Evolutionary conservation across 2,113 vertebrate genomes (phyloP), one percentile per base, ranked within the genome.

Genomic region (Dipodomys ordii): DNA sequence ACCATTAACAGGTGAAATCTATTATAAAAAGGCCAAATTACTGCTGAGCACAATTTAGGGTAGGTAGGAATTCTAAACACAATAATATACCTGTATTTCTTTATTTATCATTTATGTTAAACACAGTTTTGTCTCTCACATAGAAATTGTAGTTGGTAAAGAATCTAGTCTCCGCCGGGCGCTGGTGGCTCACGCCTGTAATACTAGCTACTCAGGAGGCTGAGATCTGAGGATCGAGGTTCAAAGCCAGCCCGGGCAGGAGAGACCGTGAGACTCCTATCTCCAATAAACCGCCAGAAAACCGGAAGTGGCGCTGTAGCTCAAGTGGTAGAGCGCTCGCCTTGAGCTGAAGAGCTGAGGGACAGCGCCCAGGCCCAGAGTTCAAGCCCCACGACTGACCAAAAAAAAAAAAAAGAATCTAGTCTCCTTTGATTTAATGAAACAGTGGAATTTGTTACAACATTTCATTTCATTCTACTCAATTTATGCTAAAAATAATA

Each of bases 401-500:
- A 35, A 35, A 35, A 35, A 35, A 35, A 35, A 35, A 35, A 35
- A 35, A 88, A 87, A 88, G 77, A 92, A 87, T 12, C 72, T 96
- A 19, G 20, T 60, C 53, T 94, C 77, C 72, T 95, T 72, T 81
- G 62, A 84, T 64, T 91, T 81, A 84, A 94, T 83, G 77, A 87
- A 93, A 68, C 76, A 72, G n/a, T 44, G 81, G 78, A 84, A 91
- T 94, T 87, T 92, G 22, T 90, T 83, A 3, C 8, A 92, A 73
- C 79, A 92, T 82, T 90, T 92, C 80, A 83, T 89, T 65, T 87
- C 39, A 73, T 32, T 94, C 94, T 93, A 91, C 94, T 96, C 77
- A 84, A 53, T 84, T 91, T 88, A 86, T 87, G 74, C 79, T 93
- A 96, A 97, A 96, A 96, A 97, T 94, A 96, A 84, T 71, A 60